Percentiles rank a stretch among this genome's conserved stretches.
phyloP scores from a whole-genome alignment of 2,113 vertebrate species.

The Steatornis caripensis region DNA sequence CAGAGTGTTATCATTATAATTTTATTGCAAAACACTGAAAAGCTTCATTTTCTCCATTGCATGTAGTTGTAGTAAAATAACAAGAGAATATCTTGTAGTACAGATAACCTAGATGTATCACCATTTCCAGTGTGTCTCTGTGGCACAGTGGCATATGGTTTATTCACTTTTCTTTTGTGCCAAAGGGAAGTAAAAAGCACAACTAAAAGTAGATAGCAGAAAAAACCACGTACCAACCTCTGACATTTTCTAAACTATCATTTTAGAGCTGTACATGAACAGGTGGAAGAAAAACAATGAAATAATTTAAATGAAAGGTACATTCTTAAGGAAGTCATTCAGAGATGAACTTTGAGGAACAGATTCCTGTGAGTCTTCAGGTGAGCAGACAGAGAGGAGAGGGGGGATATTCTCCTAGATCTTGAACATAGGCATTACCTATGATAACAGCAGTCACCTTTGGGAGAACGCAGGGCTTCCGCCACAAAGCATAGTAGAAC shows the following conservation, averaged over 20 bases:
- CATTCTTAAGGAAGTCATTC: neutral
- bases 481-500: neutral
- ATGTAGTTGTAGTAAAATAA: neutral
- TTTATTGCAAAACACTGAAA: neutral
- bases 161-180: constrained; percentile 6
- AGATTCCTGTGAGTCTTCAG: neutral
- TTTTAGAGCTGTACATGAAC: neutral
- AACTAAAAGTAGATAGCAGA: neutral
- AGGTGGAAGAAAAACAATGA: neutral
- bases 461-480: neutral
- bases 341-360: neutral
- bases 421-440: neutral
- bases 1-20: neutral
- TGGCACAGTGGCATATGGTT: neutral
- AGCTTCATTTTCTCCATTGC: constrained; percentile 16
- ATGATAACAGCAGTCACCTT: neutral
- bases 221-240: neutral
- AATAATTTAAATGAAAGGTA: neutral
- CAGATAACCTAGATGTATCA: constrained; percentile 42
- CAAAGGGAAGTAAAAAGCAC: neutral
- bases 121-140: constrained; percentile 2
- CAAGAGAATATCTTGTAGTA: constrained; percentile 42
- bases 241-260: neutral
- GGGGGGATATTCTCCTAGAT: neutral
- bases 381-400: neutral